phyloP scores from a whole-genome alignment of 2,888 invertebrate species.

The Clitarchus hookeri region DNA sequence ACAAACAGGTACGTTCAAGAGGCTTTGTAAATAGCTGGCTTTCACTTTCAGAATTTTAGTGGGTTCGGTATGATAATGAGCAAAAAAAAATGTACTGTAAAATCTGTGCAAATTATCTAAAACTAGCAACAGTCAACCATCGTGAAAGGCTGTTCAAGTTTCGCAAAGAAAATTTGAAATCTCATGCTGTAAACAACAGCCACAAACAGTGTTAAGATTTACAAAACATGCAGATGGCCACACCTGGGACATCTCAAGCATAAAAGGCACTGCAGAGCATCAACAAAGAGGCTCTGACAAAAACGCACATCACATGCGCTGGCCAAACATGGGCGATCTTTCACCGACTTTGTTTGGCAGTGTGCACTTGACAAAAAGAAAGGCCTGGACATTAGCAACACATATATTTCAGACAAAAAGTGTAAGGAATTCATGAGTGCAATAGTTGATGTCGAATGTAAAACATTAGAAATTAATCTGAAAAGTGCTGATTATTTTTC shows the following conservation, averaged over 20 bases:
- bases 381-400: neutral
- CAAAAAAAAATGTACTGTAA: neutral
- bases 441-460: no score
- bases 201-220: neutral
- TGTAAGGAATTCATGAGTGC: no score
- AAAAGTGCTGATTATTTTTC: no score
- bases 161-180: neutral
- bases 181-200: neutral
- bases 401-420: neutral
- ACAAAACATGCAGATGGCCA: neutral
- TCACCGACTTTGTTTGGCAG: neutral
- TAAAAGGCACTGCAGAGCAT: neutral
- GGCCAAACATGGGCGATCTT: neutral
- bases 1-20: neutral
- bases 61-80: neutral
- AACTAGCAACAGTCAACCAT: neutral
- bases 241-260: neutral
- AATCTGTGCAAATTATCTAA: neutral
- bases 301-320: neutral
- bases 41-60: neutral
- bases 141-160: neutral
- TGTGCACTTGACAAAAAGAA: neutral
- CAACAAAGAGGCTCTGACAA: neutral
- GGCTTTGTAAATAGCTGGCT: neutral
- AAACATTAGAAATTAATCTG: no score